Conservation (phyloP, 2,888 invertebrate species). For the Nomada ferruginata region DNA sequence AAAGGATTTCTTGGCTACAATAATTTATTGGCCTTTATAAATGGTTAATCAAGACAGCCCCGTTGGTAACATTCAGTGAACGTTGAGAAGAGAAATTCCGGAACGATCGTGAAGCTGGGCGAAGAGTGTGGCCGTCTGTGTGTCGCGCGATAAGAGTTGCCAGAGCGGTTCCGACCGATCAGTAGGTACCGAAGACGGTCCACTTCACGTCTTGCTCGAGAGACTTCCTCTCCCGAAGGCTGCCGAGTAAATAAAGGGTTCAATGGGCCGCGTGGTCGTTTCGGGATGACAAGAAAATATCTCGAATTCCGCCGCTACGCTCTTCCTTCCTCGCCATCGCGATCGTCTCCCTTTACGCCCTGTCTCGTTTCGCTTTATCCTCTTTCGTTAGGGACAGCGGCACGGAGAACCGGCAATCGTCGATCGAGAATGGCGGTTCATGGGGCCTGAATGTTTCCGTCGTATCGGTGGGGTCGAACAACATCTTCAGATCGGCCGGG, state of each 20-base stretch:
- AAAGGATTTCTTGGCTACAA: not conserved
- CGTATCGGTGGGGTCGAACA: conserved; percentile 56
- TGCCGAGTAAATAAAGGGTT: conserved; percentile 76
- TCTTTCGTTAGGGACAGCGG: conserved; percentile 28
- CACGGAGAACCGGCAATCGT: conserved; percentile 22
- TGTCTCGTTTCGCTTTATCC: conserved; percentile 16
- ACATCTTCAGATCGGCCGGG: conserved; percentile 49
- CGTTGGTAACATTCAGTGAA: not conserved
- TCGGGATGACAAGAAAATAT: conserved; percentile 72
- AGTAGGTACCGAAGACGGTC: conserved; percentile 50
- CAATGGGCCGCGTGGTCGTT: conserved; percentile 72
- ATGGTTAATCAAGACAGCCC: conserved; percentile 26
- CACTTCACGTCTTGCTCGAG: conserved; percentile 63
- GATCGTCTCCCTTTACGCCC: conserved; percentile 20
- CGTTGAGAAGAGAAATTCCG: not conserved
- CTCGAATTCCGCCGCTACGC: conserved; percentile 70
- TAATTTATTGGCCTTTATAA: conserved; percentile 15
- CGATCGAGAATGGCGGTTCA: conserved; percentile 31
- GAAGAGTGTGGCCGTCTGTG: not conserved
- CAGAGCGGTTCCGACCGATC: conserved; percentile 56
- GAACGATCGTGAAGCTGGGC: not conserved
- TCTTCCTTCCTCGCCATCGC: conserved; percentile 34
- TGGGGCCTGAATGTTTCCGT: conserved; percentile 49
- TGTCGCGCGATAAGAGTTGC: conserved; percentile 47
- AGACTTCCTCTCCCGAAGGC: conserved; percentile 60